Base-by-base conservation (phyloP, 1,140 invertebrate genomes). In the Pararge aegeria region DNA sequence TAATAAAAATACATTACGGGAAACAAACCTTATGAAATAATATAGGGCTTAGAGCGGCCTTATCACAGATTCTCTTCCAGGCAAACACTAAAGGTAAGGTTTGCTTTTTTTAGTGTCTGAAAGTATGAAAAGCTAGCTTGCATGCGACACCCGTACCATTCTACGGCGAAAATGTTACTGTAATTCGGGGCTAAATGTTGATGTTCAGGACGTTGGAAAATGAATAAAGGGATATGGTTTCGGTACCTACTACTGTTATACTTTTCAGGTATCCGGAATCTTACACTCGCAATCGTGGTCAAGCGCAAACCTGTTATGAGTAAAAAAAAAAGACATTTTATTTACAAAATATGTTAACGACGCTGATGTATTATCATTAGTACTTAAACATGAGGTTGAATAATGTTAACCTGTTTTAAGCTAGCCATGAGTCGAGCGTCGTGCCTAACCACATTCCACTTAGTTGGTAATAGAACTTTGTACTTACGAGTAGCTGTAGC, bases 371-470 rank as follows among this genome's bases (percentile, higher is more conserved):
- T 63, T 71, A 67, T 66, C 69, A 67, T 67, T 68, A 65, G 65
- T 67, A 68, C 76, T 70, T 73, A 70, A 73, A 68, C 70, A 73
- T 70, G 64, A 78, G 68, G 62, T 73, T 72, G 75, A 77, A 75
- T 81, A 71, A 72, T 81, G 69, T 81, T 80, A 79, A 78, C 76
- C 71, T 79, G 76, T 79, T 82, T 77, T 66, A 82, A 68, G 70
- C 64, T 74, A 75, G 74, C 68, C 68, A 63, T 58, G 75, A 75
- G 64, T 65, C 71, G 67, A 55, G 61, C 64, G 67, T 71, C 75
- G 70, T 78, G 75, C 77, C 68, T 75, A 73, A 80, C 77, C 75
- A 72, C 75, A 78, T 82, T 82, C 79, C 75, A 68, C 68, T 75
- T 58, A 70, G 57, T 72, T 68, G 55, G 65, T 71, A 80, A 80